phyloP scores from a whole-genome alignment of 1,140 invertebrate genomes.

The Telenomus remus region DNA sequence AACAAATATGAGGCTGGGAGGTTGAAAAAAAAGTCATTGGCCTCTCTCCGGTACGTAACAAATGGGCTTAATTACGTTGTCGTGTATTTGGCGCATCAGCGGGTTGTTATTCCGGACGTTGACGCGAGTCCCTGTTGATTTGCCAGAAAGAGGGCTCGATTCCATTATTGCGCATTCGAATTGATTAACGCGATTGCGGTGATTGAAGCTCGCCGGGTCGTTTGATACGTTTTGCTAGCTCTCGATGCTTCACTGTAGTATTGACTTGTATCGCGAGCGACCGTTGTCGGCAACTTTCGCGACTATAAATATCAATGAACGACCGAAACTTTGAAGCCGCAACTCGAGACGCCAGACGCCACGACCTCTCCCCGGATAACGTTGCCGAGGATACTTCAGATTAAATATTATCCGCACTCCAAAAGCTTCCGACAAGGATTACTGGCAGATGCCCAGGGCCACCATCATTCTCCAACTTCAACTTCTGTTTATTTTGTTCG shows the following conservation, averaged over 20 bases:
- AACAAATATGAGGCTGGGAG: constrained; percentile 20
- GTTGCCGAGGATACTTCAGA: constrained; percentile 51
- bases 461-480: constrained; percentile 14
- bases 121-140: constrained; percentile 30
- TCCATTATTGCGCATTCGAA: constrained; percentile 12
- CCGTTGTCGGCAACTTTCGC: constrained; percentile 8
- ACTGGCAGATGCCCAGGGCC: constrained; percentile 52
- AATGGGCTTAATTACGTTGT: constrained; percentile 57
- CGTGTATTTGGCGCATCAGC: constrained; percentile 43
- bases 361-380: constrained; percentile 41
- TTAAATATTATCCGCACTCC: constrained; percentile 55
- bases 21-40: too few species aligned
- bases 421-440: constrained; percentile 52
- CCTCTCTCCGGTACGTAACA: constrained; percentile 18
- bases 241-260: constrained; percentile 10
- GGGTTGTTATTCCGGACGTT: constrained; percentile 38
- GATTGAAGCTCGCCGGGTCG: constrained; percentile 12
- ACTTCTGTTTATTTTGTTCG: constrained; percentile 34
- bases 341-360: constrained; percentile 48
- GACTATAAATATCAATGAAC: constrained; percentile 57
- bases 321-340: constrained; percentile 52
- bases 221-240: constrained; percentile 5
- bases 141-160: constrained; percentile 11
- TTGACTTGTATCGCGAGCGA: too few species aligned
- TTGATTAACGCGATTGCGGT: constrained; percentile 26